Evolutionary conservation across 2,113 vertebrate genomes (phyloP).

Genomic region (Sakesphorus luctuosus): DNA sequence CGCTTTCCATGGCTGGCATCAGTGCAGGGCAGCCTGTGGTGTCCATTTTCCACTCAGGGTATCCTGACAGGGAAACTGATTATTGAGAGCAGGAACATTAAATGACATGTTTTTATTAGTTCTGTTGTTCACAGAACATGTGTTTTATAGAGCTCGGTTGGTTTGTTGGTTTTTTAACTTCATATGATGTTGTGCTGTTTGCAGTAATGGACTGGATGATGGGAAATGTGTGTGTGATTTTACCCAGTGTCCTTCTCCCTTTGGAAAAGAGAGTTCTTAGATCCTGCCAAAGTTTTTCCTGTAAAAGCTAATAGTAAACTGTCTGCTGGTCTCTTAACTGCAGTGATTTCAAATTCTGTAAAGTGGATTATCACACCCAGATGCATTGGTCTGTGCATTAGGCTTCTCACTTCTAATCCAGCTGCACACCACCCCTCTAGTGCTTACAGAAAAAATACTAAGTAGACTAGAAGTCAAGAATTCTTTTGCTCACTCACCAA

Average conservation of each 20-base stretch:
- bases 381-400: not conserved
- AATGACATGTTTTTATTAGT: not conserved
- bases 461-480: not conserved
- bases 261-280: not conserved
- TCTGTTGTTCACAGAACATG: not conserved
- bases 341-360: not conserved
- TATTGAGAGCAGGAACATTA: not conserved
- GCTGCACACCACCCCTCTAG: not conserved
- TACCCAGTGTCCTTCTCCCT: not conserved
- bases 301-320: not conserved
- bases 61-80: not conserved
- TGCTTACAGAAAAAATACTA: not conserved
- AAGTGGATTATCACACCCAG: conserved; percentile 1
- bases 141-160: not conserved
- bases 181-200: not conserved
- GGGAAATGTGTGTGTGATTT: not conserved
- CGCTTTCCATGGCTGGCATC: not conserved
- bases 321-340: not conserved
- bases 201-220: not conserved
- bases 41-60: not conserved
- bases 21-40: not conserved
- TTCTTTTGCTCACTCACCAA: not conserved
- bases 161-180: not conserved
- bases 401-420: not conserved
- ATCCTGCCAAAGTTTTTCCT: not conserved